A percentile compares a stretch with the other conserved stretches of the same genome.
Conservation (phyloP, 2,797 vertebrate genomes). For the Poecile montanus region DNA sequence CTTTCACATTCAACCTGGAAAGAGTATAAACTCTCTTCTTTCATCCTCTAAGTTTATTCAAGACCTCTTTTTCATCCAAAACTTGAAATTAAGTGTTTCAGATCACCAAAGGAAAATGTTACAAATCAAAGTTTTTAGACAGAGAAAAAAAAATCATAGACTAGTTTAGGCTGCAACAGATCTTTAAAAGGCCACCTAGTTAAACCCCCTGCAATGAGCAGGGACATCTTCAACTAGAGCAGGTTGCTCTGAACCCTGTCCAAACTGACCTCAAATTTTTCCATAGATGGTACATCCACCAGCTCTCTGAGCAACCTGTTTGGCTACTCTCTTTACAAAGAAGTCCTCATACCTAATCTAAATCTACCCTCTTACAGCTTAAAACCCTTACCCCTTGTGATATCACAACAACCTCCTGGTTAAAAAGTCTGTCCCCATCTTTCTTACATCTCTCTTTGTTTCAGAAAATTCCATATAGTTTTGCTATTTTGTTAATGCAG, state of each 20-base stretch:
- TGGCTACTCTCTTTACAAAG: not conserved
- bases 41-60: not conserved
- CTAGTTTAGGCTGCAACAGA: not conserved
- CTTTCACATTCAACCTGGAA: not conserved
- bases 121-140: not conserved
- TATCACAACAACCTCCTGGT: not conserved
- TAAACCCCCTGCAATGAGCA: accelerated
- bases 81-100: not conserved
- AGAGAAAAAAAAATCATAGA: not conserved
- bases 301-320: not conserved
- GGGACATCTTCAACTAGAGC: not conserved
- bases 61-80: not conserved
- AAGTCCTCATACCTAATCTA: not conserved
- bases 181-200: not conserved
- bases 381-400: not conserved
- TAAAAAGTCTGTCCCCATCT: not conserved
- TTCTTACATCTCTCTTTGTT: not conserved
- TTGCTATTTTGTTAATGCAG: not conserved
- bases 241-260: not conserved
- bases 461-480: not conserved
- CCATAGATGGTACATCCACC: not conserved
- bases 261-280: not conserved
- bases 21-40: not conserved
- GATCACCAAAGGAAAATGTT: not conserved
- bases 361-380: not conserved